Evolutionary conservation across 1,140 invertebrate genomes (phyloP), one percentile per base, ranked within the genome.

Genomic region (Theocolax elegans): DNA sequence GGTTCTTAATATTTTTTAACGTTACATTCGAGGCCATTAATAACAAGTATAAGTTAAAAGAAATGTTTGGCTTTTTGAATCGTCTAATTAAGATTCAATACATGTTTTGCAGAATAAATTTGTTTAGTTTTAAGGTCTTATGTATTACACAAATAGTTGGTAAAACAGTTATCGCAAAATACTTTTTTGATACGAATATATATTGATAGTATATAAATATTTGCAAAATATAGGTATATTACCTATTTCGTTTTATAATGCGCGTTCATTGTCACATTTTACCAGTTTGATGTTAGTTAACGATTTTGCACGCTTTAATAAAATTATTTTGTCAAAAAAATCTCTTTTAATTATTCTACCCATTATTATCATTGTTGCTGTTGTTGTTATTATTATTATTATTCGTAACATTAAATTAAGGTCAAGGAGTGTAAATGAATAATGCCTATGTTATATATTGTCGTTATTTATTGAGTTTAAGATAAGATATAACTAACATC

Each of bases 391-490:
- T n/a, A n/a, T n/a, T n/a, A n/a, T n/a, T n/a, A n/a, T 60, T 15
- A 49, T 21, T 38, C 38, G 23, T 63, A 35, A 31, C 38, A 19
- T 46, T 25, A 19, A 38, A 65, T n/a, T 48, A 62, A 64, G 17
- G 44, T 21, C 23, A 46, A 54, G n/a, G 29, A 42, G 49, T 15
- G 8, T 2, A 56, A 35, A 35, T 6, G 10, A 35, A 66, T 3
- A 17, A 60, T 19, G 6, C 10, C 29, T 44, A 49, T 69, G 72
- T 72, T 66, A 68, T 82, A 81, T 83, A 81, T 83, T 82, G 79
- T 83, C 80, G 65, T 80, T 80, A 82, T 83, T 83, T 83, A 82
- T 82, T 82, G 81, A 79, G 76, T 76, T 81, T 70, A 80, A 78
- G 74, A 79, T 73, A 79, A 65, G 71, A 77, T 81, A 67, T 67